These are phyloP conservation scores for Troides helena DNA, from an alignment of 2,888 invertebrate genomes.

Conservation along the genomic window DNA sequence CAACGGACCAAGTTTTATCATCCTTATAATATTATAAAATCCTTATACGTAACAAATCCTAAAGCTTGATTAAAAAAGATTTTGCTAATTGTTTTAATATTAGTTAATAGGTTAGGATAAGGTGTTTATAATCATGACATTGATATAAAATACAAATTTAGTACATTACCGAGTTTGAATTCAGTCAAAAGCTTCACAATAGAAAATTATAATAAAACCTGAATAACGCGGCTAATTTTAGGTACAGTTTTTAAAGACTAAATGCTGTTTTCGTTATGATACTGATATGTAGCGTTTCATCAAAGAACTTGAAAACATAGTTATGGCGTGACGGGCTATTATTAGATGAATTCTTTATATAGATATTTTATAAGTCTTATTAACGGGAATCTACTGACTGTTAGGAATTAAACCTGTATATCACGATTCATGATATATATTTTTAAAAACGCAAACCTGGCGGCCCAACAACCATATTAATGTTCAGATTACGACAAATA, in stretches of 20 bases:
- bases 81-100: too few relatives aligned
- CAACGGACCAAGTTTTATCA: slow-evolving; percentile 2
- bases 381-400: too few relatives aligned
- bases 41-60: not conserved
- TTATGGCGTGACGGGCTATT: too few relatives aligned
- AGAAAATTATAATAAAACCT: not conserved
- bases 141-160: too few relatives aligned
- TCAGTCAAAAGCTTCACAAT: too few relatives aligned
- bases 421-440: too few relatives aligned
- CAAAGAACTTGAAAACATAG: not conserved
- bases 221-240: not conserved
- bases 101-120: too few relatives aligned
- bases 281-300: not conserved
- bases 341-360: too few relatives aligned
- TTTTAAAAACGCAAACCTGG: slow-evolving; percentile 26
- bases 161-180: too few relatives aligned
- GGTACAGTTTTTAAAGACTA: not conserved
- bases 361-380: too few relatives aligned
- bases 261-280: not conserved
- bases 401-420: too few relatives aligned
- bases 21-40: slow-evolving; percentile 5
- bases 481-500: slow-evolving; percentile 38
- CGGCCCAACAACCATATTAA: slow-evolving; percentile 36
- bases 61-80: not conserved
- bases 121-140: too few relatives aligned